Base-by-base conservation (phyloP, 2,113 vertebrate genomes). In the Sylvietta virens region DNA sequence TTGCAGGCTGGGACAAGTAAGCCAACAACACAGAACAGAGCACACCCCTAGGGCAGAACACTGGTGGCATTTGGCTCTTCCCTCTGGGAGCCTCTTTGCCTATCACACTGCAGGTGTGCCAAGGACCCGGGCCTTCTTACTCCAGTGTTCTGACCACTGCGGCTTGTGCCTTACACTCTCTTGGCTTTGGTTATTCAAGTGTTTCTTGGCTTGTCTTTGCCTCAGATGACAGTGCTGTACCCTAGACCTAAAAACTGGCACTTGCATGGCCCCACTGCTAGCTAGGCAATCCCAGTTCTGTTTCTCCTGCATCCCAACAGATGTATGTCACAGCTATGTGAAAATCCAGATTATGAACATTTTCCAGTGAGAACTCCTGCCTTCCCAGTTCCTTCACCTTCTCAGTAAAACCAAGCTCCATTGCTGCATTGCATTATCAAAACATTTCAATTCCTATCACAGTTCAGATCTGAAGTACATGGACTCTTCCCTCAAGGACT, bases 121-220 rank as follows among this genome's bases (percentile, higher is more conserved):
- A 62, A 0, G 9, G 53, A 17, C 10, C 14, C 15, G 1, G 11
- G 19, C 47, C 39, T 39, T 1, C 47, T 60, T 67, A 7, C 15
- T 51, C 48, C 28, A 22, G 4, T 35, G 61, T 69, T 78, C 42
- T 50, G 21, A 26, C 28, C 21, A 3, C 54, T 20, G 10, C 45
- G 37, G 13, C 35, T 40, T 35, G 28, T 3, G 3, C 26, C 45
- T 81, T 54, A 24, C 42, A 31, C 1, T 5, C 73, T 58, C 39
- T 70, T 64, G 33, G 13, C 50, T 76, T 79, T 16, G 44, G 42
- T 73, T 60, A 37, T 45, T 37, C 8, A 11, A 13, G 5, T 27
- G 33, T 76, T 84, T 83, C 69, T 47, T 57, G 39, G 45, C 54
- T 73, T 66, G 12, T 27, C 31, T 21, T 61, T 45, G 7, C 62